Conservation (phyloP, 1,140 invertebrate genomes). For the Procambarus virginalis region DNA sequence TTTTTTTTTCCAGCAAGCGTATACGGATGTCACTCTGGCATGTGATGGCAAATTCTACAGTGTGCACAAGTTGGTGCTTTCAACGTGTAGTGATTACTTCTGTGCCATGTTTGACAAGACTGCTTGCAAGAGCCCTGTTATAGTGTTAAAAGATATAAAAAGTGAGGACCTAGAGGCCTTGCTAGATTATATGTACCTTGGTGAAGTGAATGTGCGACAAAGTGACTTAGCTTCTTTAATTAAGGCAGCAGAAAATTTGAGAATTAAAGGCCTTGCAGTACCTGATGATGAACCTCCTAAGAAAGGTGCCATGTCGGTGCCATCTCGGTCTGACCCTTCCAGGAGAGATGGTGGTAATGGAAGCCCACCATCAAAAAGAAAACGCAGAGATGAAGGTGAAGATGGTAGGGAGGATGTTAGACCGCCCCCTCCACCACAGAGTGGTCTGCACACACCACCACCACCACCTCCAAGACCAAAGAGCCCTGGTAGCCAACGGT, state of each 20-base stretch:
- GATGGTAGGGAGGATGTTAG: conserved; percentile 69
- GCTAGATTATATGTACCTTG: conserved; percentile 70
- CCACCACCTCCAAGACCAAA: conserved; percentile 66
- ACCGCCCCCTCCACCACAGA: conserved; percentile 34
- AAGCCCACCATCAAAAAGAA: conserved; percentile 67
- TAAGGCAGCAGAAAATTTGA: conserved; percentile 68
- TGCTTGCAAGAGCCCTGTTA: conserved; percentile 69
- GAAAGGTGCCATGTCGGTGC: not conserved
- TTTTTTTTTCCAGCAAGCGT: conserved; percentile 66
- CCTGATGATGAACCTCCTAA: conserved; percentile 70
- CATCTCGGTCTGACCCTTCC: conserved; percentile 24
- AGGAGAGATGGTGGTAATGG: conserved; percentile 59
- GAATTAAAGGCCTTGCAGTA: conserved; percentile 69
- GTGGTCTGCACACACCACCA: conserved; percentile 40
- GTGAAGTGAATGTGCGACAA: conserved; percentile 70
- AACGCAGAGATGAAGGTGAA: conserved; percentile 67
- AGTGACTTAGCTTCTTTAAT: conserved; percentile 69
- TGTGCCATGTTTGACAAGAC: conserved; percentile 70
- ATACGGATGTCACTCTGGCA: conserved; percentile 68
- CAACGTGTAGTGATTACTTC: conserved; percentile 70
- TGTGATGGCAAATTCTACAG: conserved; percentile 70
- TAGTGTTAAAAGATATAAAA: conserved; percentile 70
- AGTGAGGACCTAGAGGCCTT: conserved; percentile 69
- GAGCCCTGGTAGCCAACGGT: conserved; percentile 59
- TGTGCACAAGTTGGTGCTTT: conserved; percentile 70